phyloP scores from a whole-genome alignment of 2,113 vertebrate species.

The Hystrix cristata region DNA sequence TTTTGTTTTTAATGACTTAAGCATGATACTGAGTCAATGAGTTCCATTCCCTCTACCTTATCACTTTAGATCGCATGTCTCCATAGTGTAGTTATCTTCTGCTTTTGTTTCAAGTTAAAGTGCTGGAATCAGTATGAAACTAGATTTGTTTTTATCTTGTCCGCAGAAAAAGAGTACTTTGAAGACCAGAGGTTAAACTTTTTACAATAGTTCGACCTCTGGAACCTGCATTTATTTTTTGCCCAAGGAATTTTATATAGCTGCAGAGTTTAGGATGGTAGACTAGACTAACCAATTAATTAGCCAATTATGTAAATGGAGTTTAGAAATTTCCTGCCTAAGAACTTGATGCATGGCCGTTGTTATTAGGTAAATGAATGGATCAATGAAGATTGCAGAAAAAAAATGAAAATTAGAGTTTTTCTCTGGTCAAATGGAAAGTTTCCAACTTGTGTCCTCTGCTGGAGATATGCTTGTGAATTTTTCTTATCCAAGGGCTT shows the following conservation, averaged over 20 bases:
- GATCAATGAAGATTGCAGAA: not conserved
- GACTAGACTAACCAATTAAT: not conserved
- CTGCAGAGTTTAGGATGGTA: not conserved
- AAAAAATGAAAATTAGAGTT: not conserved
- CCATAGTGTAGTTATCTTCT: not conserved
- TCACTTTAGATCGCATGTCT: not conserved
- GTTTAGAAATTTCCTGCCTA: constrained; percentile 32
- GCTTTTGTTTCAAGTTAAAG: constrained; percentile 11
- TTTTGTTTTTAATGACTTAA: not conserved
- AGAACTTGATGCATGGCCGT: not conserved
- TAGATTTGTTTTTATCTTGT: not conserved
- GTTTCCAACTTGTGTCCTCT: not conserved
- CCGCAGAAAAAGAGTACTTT: constrained; percentile 48
- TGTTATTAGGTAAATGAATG: constrained; percentile 42
- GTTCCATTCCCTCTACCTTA: not conserved
- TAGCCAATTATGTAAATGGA: not conserved
- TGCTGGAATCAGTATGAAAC: not conserved
- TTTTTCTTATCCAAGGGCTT: constrained; percentile 40
- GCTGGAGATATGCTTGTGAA: not conserved
- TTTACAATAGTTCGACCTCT: not conserved
- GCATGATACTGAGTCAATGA: not conserved
- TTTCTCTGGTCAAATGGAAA: not conserved
- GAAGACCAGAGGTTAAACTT: constrained; percentile 41
- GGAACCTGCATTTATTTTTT: constrained; percentile 25
- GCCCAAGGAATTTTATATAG: not conserved